phyloP scores from a whole-genome alignment of 2,113 vertebrate genomes.

The Sorex araneus region DNA sequence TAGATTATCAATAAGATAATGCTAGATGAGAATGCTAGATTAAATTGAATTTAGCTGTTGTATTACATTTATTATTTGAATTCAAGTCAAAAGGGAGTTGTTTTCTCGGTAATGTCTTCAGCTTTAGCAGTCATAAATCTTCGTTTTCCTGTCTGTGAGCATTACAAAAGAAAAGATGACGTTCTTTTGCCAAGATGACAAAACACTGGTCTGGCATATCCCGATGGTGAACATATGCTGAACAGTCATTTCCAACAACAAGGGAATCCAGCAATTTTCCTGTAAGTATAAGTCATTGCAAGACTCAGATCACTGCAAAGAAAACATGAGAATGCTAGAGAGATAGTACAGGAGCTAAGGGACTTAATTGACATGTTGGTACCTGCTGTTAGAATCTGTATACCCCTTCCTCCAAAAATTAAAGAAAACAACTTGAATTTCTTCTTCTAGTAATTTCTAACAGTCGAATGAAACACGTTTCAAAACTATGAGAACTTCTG shows the following conservation, averaged over 20 bases:
- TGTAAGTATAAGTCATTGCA: not conserved
- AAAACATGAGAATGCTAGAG: not conserved
- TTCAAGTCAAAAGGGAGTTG: conserved; percentile 53
- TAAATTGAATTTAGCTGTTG: not conserved
- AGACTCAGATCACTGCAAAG: not conserved
- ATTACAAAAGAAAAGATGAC: conserved; percentile 51
- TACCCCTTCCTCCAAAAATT: too few relatives aligned
- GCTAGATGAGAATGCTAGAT: not conserved
- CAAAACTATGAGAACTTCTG: not conserved
- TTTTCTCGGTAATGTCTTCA: conserved; percentile 2
- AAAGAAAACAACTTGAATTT: not conserved
- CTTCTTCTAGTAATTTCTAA: conserved; percentile 25
- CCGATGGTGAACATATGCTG: not conserved
- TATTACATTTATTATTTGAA: conserved; percentile 37
- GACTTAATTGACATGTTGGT: too few relatives aligned
- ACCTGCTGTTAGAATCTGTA: too few relatives aligned
- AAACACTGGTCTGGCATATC: not conserved
- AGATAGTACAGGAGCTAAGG: too few relatives aligned
- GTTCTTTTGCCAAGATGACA: conserved; percentile 39
- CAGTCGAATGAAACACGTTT: not conserved
- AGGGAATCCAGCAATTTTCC: not conserved
- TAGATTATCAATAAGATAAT: not conserved
- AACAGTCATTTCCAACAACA: not conserved
- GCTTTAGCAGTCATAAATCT: not conserved
- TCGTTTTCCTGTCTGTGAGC: conserved; percentile 26